Base-by-base conservation (phyloP, 2,797 vertebrate genomes). In the Sebastes baramenuke region DNA sequence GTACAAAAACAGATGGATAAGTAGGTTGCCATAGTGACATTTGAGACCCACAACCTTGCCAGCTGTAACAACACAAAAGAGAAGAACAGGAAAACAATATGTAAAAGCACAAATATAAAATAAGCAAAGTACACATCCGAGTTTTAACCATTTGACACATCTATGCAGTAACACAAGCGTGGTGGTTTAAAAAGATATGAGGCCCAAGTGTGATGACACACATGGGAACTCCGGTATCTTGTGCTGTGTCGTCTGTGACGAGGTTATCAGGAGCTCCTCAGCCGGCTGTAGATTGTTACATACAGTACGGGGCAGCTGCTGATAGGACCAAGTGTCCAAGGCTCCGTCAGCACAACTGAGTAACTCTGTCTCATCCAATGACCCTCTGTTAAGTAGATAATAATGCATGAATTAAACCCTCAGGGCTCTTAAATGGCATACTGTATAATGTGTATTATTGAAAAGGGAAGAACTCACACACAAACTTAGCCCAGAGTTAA, bases 21-120 rank as follows among this genome's bases (percentile, higher is more conserved):
- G 34, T 49, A 36, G 70, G 84, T 82, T 86, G 52, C 56, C 76
- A 85, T 82, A 64, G 82, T n/a, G 60, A 84, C 55, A 32, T 25
- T n/a, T 38, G 30, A 36, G 67, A 29, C 22, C 24, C 13, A 62
- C 13, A 62, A 68, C 67, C 69, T 75, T 72, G 24, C 32, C 64
- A 46, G 79, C 58, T 61, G 30, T 29, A 36, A 73, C 11, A 67
- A 77, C 38, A n/a, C 30, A 4, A 42, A 22, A 42, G 32, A 61
- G 5, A 54, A 11, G 29, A 66, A 38, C 18, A 4, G 9, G 36
- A 49, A 9, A 9, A 20, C n/a, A 34, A 13, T 32, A 9, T 34
- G 18, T 60, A 54, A 67, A 59, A 77, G 29, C 20, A 49, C 20
- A 42, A 32, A 67, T 59, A 6, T 46, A 46, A 46, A 46, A 46